Evolutionary conservation across 2,888 invertebrate genomes (phyloP).

Genomic region (Synergus gifuensis): DNA sequence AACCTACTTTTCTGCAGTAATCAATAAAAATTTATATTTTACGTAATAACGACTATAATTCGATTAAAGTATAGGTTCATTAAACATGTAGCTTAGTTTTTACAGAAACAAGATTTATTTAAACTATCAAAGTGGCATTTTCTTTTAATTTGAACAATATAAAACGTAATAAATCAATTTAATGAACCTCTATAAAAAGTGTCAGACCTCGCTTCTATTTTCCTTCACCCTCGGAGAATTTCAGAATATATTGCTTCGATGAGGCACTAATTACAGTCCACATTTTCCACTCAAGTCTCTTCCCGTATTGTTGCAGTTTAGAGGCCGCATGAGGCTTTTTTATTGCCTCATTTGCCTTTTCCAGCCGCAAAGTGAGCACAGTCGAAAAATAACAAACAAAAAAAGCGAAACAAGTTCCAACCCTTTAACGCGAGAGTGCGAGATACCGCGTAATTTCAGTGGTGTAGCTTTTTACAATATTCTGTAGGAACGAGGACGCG

Average conservation of each 20-base stretch:
- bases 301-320: constrained; percentile 36
- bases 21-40: constrained; percentile 28
- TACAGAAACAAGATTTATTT: background rate
- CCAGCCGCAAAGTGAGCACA: constrained; percentile 31
- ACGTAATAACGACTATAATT: background rate
- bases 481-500: constrained; percentile 60
- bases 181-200: background rate
- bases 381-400: constrained; percentile 54
- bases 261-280: constrained; percentile 37
- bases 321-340: constrained; percentile 34
- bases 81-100: background rate
- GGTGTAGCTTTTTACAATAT: constrained; percentile 68
- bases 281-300: constrained; percentile 33
- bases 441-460: constrained; percentile 68
- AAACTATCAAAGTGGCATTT: background rate
- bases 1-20: constrained; percentile 26
- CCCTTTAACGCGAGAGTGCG: constrained; percentile 62
- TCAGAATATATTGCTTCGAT: constrained; percentile 38
- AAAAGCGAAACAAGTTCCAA: constrained; percentile 59
- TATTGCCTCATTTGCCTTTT: constrained; percentile 42
- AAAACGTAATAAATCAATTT: background rate
- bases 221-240: constrained; percentile 2
- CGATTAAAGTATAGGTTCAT: background rate
- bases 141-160: background rate
- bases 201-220: background rate